Evolutionary conservation across 1,140 invertebrate species (phyloP), one percentile per base, ranked within the genome.

Genomic region (Drosophila simulans): DNA sequence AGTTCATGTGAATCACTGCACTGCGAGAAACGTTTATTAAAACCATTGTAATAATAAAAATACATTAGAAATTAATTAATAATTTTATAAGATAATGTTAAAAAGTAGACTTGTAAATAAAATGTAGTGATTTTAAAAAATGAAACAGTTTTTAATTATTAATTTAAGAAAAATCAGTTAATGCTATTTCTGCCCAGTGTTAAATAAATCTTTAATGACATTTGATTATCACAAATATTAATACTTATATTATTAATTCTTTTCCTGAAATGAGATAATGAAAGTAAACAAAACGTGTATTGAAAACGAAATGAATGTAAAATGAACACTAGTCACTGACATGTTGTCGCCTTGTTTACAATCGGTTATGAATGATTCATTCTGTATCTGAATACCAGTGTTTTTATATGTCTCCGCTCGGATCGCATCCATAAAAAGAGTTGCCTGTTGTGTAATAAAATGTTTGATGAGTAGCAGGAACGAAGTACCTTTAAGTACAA

Each of bases 401-500:
- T 40, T 31, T 10, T 12, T 20, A 46, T 68, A 51, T 22, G 27
- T 52, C 15, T 48, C 25, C 31, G 10, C 22, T 45, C 25, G 4
- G 7, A 53, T 53, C 5, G 22, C 25, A 3, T 5, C 17, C 17
- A 4, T 34, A 13, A 20, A 49, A 65, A 46, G 2, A 13, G 37
- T 40, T 57, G 42, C 7, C 12, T 20, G 25, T 34, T 51, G 20
- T 56, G 35, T 46, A 69, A 69, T 70, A 70, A 70, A 70, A 56
- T 70, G 5, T 56, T 70, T 70, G 42, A 75, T 60, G 54, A 68
- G 43, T 53, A 25, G 43, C 58, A 62, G 53, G 31, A 40, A 27
- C 10, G 17, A 35, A 58, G 40, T 56, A 43, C 57, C 71, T 42
- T 83, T 63, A 66, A 80, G 58, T 66, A 48, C 48, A 55, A 25